Evolutionary conservation across 2,888 invertebrate species (phyloP).

Genomic region (Toxonevra muliebris): DNA sequence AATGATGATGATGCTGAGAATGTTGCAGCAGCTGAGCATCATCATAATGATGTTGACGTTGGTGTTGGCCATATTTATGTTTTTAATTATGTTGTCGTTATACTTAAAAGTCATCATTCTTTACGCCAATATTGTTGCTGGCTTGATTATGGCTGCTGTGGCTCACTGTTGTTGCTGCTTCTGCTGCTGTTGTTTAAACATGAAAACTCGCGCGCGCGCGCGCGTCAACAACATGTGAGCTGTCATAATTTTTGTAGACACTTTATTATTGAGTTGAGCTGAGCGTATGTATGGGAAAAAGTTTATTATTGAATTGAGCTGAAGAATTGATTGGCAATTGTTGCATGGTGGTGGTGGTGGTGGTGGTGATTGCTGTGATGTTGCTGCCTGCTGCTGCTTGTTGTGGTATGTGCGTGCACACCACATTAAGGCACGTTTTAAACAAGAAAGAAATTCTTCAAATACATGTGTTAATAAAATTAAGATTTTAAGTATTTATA

Average conservation of each 20-base stretch:
- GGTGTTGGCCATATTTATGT: constrained; percentile 24
- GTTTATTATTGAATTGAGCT: constrained; percentile 19
- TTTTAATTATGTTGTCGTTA: constrained; percentile 31
- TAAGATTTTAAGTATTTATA: constrained; percentile 32
- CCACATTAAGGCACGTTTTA: background rate
- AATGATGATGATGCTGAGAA: too few species aligned
- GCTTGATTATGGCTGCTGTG: background rate
- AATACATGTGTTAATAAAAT: constrained; percentile 30
- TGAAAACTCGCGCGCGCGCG: background rate
- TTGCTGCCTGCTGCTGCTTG: constrained; percentile 12
- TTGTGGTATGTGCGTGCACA: constrained; percentile 21
- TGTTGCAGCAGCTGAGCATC: too few species aligned
- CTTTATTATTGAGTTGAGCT: background rate
- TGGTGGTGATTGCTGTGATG: constrained; percentile 17
- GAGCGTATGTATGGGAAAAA: constrained; percentile 26
- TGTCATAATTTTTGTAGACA: constrained; percentile 26
- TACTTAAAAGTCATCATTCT: constrained; percentile 29
- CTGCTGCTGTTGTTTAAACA: constrained; percentile 7
- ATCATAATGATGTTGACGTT: too few species aligned
- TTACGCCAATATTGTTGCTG: constrained; percentile 14
- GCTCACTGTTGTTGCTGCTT: background rate
- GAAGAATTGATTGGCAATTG: constrained; percentile 19
- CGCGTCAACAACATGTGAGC: constrained; percentile 2
- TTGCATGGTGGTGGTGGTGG: constrained; percentile 8
- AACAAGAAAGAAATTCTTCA: constrained; percentile 8